These are phyloP conservation scores for Rhea pennata DNA, from an alignment of 2,113 vertebrate genomes.

Conservation along the genomic window DNA sequence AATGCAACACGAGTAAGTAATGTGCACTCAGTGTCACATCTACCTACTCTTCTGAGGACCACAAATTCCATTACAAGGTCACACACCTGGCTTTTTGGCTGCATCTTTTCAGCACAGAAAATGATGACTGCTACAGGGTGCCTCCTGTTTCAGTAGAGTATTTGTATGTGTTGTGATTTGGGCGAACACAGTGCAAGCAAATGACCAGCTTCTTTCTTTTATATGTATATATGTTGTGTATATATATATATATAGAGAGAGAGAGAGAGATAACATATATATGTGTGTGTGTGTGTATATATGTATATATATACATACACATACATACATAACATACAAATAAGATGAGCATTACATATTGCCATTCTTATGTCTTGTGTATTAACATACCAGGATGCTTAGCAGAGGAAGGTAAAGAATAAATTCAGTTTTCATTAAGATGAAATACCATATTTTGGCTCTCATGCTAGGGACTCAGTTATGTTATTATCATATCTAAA, in stretches of 20 bases:
- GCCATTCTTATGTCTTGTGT: not conserved
- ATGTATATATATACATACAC: not conserved
- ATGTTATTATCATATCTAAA: not conserved
- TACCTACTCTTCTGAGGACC: not conserved
- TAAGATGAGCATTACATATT: not conserved
- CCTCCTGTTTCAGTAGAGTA: not conserved
- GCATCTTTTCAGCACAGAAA: not conserved
- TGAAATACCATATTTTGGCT: not conserved
- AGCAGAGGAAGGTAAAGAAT: not conserved
- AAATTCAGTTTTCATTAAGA: not conserved
- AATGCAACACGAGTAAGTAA: not conserved
- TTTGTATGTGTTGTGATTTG: not conserved
- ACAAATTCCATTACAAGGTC: slow-evolving; percentile 13
- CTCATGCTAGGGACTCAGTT: not conserved
- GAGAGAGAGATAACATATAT: too few species aligned
- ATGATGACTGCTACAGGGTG: not conserved
- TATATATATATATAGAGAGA: not conserved
- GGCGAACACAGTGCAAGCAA: not conserved
- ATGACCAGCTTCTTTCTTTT: not conserved
- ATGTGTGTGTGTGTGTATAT: not conserved
- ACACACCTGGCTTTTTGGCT: not conserved
- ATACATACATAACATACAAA: not conserved
- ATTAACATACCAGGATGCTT: not conserved
- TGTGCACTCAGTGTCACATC: not conserved
- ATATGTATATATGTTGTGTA: too few species aligned